Evolutionary conservation across 2,888 invertebrate genomes (phyloP), one percentile per base, ranked within the genome.

Genomic region (Xestia xanthographa): DNA sequence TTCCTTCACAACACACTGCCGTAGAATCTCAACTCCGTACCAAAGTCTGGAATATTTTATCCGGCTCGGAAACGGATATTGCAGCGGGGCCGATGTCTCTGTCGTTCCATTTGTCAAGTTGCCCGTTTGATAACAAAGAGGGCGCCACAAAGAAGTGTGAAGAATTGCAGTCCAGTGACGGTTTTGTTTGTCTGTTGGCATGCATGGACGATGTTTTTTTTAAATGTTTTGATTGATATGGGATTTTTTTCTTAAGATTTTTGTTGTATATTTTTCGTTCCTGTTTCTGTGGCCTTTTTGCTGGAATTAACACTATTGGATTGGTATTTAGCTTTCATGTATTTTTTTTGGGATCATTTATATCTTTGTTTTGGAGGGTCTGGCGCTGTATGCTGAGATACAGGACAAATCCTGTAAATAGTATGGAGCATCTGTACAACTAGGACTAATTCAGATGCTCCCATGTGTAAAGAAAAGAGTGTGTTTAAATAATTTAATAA

Each of bases 71-170:
- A 93, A 87, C 92, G 93, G 93, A 94, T 94, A 94, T 94, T 93
- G 93, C 94, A 90, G 89, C 89, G 88, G 81, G 88, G 90, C 93
- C 93, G 91, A 94, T 93, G 93, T 87, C 86, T 84, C 92, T 91
- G 93, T 92, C 91, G 92, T 91, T 90, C 93, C 93, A 93, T 94
- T 94, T 93, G 94, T 94, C 86, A 87, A 94, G 87, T 80, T 86
- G 84, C 79, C 88, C 89, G 90, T 83, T 88, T 85, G 89, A 86
- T 87, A 94, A 80, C 90, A 90, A 88, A 89, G 90, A 83, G 84
- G 84, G 81, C 77, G 69, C 78, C 75, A 86, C 89, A 89, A 90
- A 90, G 90, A 90, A 82, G 88, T 85, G 90, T 87, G 86, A 88
- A 85, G 90, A 85, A 86, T 87, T 87, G 86, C 86, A 85, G 87